These are phyloP conservation scores for Hycleus phaleratus DNA, from an alignment of 1,140 invertebrate genomes.

Conservation along the genomic window DNA sequence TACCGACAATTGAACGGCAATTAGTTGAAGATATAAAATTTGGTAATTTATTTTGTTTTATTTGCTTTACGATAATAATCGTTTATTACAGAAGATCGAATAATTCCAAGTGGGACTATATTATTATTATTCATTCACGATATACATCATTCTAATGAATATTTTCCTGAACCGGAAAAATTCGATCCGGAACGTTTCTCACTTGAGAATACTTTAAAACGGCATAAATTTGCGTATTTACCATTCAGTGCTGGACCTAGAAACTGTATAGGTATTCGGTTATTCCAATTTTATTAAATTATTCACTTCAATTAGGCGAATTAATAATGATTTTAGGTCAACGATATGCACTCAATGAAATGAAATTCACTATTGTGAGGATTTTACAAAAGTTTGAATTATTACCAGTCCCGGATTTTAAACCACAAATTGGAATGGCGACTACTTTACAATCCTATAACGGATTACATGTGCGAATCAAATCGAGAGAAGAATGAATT, in stretches of 20 bases:
- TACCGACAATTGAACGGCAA: conserved; percentile 54
- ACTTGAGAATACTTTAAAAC: conserved; percentile 42
- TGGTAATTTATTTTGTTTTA: conserved; percentile 7
- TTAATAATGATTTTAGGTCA: conserved; percentile 33
- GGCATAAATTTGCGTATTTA: conserved; percentile 48
- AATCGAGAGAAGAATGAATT: background rate
- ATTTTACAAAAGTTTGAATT: conserved; percentile 35
- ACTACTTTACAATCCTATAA: conserved; percentile 27
- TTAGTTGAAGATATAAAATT: conserved; percentile 42
- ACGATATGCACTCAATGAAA: conserved; percentile 43
- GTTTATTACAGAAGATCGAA: background rate
- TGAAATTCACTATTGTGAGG: conserved; percentile 41
- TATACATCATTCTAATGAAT: conserved; percentile 52
- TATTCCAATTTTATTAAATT: background rate
- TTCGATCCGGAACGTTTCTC: conserved; percentile 64
- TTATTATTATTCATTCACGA: conserved; percentile 34
- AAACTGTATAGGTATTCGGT: conserved; percentile 51
- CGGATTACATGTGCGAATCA: conserved; percentile 16
- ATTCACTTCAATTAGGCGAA: background rate
- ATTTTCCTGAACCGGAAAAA: conserved; percentile 53
- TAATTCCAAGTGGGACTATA: conserved; percentile 36
- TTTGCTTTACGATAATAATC: background rate
- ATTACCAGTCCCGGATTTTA: conserved; percentile 15
- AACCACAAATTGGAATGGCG: conserved; percentile 13
- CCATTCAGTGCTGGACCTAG: conserved; percentile 58